Evolutionary conservation across 2,888 invertebrate genomes (phyloP), one percentile per base, ranked within the genome.

Genomic region (Fragum whitleyi): DNA sequence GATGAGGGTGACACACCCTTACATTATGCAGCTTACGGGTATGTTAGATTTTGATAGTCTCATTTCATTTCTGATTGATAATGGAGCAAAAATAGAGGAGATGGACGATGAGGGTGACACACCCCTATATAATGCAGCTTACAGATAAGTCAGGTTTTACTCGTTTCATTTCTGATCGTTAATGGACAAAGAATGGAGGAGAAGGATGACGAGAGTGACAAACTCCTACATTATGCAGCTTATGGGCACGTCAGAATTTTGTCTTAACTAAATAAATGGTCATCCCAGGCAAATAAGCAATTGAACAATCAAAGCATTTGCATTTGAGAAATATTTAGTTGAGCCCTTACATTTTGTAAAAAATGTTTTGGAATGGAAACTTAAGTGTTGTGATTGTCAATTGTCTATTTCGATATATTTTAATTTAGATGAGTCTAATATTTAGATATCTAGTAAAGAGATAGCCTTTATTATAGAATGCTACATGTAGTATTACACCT

Each of bases 21-120:
- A 19, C 85, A 85, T 39, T 85, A 79, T 61, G 85, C 85, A 21
- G 76, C 83, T 42, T 83, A 78, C 71, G 83, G 81, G 85, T 85
- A 70, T 29, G 53, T 51, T 9, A 36, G 32, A n/a, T n/a, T n/a
- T n/a, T 61, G 57, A 55, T 3, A 74, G 62, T 23, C 68, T 85
- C 1, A 72, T 79, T 0, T 42, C 62, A 7, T 28, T 67, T 2
- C 32, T 85, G 23, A 53, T 85, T 14, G 74, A 77, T 21, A 2
- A 55, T 9, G 79, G 81, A 23, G 74, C 79, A 1, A 76, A 79
- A 23, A 70, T 79, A 36, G 42, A 39, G 16, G 68, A 65, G 0
- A 29, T 11, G 14, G 85, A 85, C 51, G 69, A 74, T 9, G 83
- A 77, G 28, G 85, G 85, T 0, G 85, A 85, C 57, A 83, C 85